Evolutionary conservation across 2,797 vertebrate species (phyloP).

Genomic region (Halcyon smyrnensis): DNA sequence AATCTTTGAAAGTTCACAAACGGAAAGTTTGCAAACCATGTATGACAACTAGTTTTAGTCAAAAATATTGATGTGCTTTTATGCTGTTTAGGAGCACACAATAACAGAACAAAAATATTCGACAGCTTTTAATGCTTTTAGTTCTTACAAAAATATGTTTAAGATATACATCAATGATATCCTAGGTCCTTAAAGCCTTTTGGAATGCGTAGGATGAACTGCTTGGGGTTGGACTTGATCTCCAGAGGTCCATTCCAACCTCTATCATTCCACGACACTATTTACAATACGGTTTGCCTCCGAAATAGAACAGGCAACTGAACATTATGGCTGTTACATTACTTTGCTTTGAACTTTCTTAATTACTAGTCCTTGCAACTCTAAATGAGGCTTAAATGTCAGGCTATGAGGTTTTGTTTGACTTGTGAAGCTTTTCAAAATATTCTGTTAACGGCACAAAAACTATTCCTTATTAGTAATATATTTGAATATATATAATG

Average conservation of each 20-base stretch:
- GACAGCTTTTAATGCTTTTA: neutral
- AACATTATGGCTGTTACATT: neutral
- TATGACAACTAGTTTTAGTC: neutral
- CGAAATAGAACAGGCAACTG: neutral
- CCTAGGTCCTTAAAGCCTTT: neutral
- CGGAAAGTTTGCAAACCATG: neutral
- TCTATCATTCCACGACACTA: too few relatives aligned
- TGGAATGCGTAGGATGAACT: neutral
- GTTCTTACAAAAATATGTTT: neutral
- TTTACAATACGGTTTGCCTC: neutral
- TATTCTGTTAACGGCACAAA: neutral
- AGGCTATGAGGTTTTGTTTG: accelerated
- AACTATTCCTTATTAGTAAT: neutral
- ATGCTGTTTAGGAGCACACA: neutral
- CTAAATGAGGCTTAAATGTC: neutral
- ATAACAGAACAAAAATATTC: neutral
- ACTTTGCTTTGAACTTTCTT: neutral
- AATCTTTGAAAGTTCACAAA: neutral
- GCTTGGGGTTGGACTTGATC: neutral
- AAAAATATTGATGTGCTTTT: neutral
- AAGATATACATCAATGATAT: neutral
- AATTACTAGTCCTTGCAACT: neutral
- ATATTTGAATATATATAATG: neutral
- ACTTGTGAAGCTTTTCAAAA: neutral
- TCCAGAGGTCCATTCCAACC: too few relatives aligned